Base-by-base conservation (phyloP, 2,797 vertebrate species). In the Australoheros facetus region DNA sequence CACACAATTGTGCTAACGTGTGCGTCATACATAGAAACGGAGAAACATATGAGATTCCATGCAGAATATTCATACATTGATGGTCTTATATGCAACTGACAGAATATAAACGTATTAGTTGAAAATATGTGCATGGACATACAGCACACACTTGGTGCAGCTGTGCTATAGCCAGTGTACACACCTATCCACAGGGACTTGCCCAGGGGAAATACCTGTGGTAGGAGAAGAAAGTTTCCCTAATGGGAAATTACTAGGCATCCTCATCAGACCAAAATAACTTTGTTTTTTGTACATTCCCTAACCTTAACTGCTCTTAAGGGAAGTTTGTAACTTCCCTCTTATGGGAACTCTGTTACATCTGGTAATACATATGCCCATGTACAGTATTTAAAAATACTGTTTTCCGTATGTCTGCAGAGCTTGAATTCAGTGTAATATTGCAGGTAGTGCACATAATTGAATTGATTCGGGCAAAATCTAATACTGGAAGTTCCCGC, bases 131-230 rank as follows among this genome's bases (percentile, higher is more conserved):
- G 39, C 79, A 76, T 16, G 19, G 23, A 75, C 4, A 28, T 34
- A 48, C 30, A 71, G 77, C 71, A 66, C 56, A 75, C 16, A 72
- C 45, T 73, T 37, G 21, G n/a, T 83, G 59, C 79, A 92, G 75
- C 83, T 88, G 82, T 79, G 76, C 72, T 72, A 77, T 73, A 75
- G 85, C 57, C 71, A 37, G 34, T 34, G 58, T 64, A 84, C 84
- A 86, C 86, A 73, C 81, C 75, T 76, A 78, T 56, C 73, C 71
- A 60, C 70, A 74, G 85, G 87, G 89, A 84, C 79, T 87, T 88
- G 79, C 87, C 90, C 84, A 83, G 78, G 89, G 89, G 85, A 92
- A 93, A 92, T 92, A 92, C 91, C 92, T 91, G 83, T 80, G 82
- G 89, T 90, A 75, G 72, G 62, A 89, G 87, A 88, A 85, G 86